phyloP scores from a whole-genome alignment of 2,797 vertebrate genomes.

The Premnoplex brunnescens region DNA sequence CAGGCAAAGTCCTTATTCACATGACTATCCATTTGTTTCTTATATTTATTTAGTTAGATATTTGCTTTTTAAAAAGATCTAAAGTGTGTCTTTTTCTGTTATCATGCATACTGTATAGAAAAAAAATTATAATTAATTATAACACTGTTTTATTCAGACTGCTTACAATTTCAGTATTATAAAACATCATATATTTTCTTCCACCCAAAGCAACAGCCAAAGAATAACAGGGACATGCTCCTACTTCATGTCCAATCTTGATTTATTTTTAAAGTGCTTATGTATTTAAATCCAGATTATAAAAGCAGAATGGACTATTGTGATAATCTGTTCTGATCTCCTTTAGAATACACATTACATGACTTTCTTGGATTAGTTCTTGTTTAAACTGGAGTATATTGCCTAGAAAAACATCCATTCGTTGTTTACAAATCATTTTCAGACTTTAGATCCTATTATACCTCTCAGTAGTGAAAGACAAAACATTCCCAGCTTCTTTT shows the following conservation, averaged over 20 bases:
- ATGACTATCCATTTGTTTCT: neutral
- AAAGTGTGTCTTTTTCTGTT: neutral
- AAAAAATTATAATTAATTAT: neutral
- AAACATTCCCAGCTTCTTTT: neutral
- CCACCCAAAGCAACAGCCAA: neutral
- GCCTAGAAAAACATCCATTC: conserved; percentile 7
- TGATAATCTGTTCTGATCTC: conserved; percentile 62
- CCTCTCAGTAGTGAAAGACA: neutral
- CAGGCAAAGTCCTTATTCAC: neutral
- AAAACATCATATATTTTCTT: neutral
- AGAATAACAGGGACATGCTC: neutral
- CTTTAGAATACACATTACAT: conserved; percentile 52
- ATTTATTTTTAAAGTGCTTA: conserved; percentile 51
- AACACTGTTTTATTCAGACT: neutral
- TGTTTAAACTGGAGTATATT: conserved; percentile 38
- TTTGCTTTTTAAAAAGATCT: neutral
- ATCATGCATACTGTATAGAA: neutral
- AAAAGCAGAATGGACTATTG: conserved; percentile 24
- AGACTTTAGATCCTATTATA: conserved; percentile 30
- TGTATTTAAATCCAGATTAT: conserved; percentile 33
- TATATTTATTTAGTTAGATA: neutral
- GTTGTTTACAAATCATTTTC: conserved; percentile 39
- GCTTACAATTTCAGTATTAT: neutral
- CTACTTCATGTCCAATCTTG: neutral
- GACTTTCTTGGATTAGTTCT: conserved; percentile 48